Percentiles rank a stretch among this genome's conserved stretches.
phyloP scores from a whole-genome alignment of 2,888 invertebrate species.

The Nemoura dubitans region DNA sequence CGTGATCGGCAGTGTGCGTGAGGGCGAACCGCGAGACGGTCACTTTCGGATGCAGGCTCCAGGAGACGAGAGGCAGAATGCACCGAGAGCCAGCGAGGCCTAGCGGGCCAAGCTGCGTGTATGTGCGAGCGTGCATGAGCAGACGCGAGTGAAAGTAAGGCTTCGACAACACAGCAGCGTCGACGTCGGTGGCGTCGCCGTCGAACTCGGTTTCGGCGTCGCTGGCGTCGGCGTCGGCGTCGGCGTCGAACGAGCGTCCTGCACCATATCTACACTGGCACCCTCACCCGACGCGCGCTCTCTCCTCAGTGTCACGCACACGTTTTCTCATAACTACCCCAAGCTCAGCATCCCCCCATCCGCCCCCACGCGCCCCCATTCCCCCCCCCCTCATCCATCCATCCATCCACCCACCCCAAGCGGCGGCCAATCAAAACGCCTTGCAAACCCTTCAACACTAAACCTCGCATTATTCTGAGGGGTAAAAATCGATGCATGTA shows the following conservation, averaged over 20 bases:
- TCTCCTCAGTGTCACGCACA: conserved; percentile 41
- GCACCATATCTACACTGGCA: conserved; percentile 12
- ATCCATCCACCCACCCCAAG: not conserved
- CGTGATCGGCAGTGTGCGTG: too few species aligned
- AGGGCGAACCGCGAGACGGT: not conserved
- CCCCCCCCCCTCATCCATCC: too few species aligned
- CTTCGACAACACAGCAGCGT: not conserved
- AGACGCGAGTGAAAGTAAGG: not conserved
- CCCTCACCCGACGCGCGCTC: conserved; percentile 16
- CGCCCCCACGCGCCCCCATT: not conserved
- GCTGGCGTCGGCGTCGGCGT: not conserved
- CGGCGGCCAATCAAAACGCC: conserved; percentile 37
- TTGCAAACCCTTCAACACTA: conserved; percentile 41
- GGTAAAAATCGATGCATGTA: conserved; percentile 40
- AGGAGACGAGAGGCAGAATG: too few species aligned
- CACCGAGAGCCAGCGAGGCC: not conserved
- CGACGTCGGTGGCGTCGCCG: not conserved
- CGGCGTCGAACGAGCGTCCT: not conserved
- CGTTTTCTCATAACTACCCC: conserved; percentile 20
- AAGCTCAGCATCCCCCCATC: not conserved
- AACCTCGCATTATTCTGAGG: conserved; percentile 43
- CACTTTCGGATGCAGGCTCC: not conserved
- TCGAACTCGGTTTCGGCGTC: too few species aligned
- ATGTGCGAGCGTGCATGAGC: not conserved
- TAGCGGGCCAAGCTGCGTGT: not conserved